Evolutionary conservation across 2,888 invertebrate genomes (phyloP).

Genomic region (Ellobium chinense): DNA sequence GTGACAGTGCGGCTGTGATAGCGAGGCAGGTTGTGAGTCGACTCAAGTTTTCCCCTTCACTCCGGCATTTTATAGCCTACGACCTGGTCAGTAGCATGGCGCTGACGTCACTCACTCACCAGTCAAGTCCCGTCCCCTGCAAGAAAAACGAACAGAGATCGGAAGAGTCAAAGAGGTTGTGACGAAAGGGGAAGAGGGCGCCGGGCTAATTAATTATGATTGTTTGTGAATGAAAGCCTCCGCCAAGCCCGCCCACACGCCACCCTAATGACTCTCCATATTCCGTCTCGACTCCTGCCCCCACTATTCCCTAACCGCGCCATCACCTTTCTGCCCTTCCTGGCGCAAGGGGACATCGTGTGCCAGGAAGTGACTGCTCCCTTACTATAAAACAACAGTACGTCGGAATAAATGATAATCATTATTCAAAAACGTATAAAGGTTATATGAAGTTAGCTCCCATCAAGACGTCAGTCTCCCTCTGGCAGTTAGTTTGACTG

Average conservation of each 20-base stretch:
- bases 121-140: neutral
- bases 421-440: too few species aligned
- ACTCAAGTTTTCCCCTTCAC: neutral
- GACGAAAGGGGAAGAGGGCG: neutral
- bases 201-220: neutral
- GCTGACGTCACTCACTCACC: neutral
- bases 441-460: too few species aligned
- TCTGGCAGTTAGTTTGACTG: too few species aligned
- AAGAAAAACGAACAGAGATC: neutral
- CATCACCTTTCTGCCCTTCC: too few species aligned
- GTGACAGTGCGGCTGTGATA: neutral
- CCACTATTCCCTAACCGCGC: neutral
- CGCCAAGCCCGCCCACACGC: too few species aligned
- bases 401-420: too few species aligned
- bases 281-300: too few species aligned
- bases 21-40: neutral
- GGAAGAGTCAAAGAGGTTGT: neutral
- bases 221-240: neutral
- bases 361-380: too few species aligned
- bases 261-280: too few species aligned
- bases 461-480: too few species aligned
- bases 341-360: too few species aligned
- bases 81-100: neutral
- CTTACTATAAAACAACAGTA: too few species aligned
- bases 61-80: conserved; percentile 3